Evolutionary conservation across 1,140 invertebrate genomes (phyloP).

Genomic region (Copidosoma floridanum): DNA sequence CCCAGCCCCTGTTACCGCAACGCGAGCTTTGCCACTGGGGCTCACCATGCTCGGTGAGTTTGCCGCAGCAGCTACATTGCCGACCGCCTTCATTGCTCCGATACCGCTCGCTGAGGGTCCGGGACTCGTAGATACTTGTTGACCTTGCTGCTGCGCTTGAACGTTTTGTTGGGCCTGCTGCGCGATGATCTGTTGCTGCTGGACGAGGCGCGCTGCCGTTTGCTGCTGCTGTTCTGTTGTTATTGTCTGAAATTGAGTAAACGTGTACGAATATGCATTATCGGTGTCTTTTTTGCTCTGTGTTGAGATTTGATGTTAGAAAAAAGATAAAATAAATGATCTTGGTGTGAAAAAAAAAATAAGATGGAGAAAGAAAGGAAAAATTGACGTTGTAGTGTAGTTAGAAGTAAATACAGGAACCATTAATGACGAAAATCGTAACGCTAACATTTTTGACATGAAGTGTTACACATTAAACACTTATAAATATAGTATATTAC

Average conservation of each 20-base stretch:
- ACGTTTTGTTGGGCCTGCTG: constrained; percentile 36
- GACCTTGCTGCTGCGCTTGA: constrained; percentile 44
- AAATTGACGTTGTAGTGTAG: too few relatives aligned
- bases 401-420: not conserved
- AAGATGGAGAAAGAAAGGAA: not conserved
- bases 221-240: constrained; percentile 51
- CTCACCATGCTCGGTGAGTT: constrained; percentile 35
- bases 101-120: constrained; percentile 34
- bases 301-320: not conserved
- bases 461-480: too few relatives aligned
- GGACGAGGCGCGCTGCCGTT: constrained; percentile 41
- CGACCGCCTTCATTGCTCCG: constrained; percentile 43
- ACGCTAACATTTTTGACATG: constrained; percentile 10
- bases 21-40: constrained; percentile 42
- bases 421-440: constrained; percentile 16
- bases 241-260: constrained; percentile 33
- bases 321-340: not conserved
- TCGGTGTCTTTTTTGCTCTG: not conserved
- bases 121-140: constrained; percentile 36
- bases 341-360: not conserved
- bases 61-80: constrained; percentile 30
- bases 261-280: too few relatives aligned
- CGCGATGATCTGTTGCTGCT: constrained; percentile 38
- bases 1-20: constrained; percentile 28
- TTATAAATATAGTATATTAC: too few relatives aligned